A percentile compares a stretch with the other conserved stretches of the same genome.
Evolutionary conservation across 2,888 invertebrate species (phyloP).

Genomic region (Heliconius aoede): DNA sequence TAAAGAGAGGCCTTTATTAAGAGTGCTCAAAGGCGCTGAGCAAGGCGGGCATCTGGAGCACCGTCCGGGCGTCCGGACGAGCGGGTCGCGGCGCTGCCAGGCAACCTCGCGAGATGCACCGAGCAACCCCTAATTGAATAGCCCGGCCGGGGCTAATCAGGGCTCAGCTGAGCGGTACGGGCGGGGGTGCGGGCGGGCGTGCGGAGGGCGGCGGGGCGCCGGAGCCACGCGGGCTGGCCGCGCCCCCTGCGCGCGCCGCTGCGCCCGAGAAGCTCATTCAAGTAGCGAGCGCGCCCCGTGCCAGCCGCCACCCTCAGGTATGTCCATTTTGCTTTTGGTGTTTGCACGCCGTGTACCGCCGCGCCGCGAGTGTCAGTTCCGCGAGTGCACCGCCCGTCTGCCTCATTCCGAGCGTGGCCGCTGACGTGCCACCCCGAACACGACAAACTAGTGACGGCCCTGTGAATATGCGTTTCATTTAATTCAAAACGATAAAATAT

Average conservation of each 20-base stretch:
- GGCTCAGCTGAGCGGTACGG: slow-evolving; percentile 80
- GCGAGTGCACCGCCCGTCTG: slow-evolving; percentile 60
- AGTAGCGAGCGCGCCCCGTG: slow-evolving; percentile 80
- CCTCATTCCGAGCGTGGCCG: slow-evolving; percentile 55
- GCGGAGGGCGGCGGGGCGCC: slow-evolving; percentile 66
- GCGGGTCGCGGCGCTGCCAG: slow-evolving; percentile 57
- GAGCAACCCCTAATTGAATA: slow-evolving; percentile 81
- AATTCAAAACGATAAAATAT: slow-evolving; percentile 20
- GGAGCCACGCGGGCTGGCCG: slow-evolving; percentile 84
- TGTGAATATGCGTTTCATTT: slow-evolving; percentile 42
- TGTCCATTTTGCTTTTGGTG: slow-evolving; percentile 83
- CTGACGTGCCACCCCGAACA: slow-evolving; percentile 48
- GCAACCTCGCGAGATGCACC: slow-evolving; percentile 71
- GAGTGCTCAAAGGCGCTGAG: slow-evolving; percentile 68
- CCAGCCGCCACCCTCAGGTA: slow-evolving; percentile 83
- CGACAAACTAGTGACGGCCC: slow-evolving; percentile 41
- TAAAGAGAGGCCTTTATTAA: slow-evolving; percentile 73
- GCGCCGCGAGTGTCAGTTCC: slow-evolving; percentile 77
- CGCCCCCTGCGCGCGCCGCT: slow-evolving; percentile 86
- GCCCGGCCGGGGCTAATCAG: slow-evolving; percentile 81
- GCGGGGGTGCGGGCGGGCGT: slow-evolving; percentile 57
- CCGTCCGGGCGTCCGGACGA: slow-evolving; percentile 52
- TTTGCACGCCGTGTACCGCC: slow-evolving; percentile 70
- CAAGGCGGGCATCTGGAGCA: slow-evolving; percentile 29
- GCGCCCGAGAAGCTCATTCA: slow-evolving; percentile 81